Base-by-base conservation (phyloP, 2,888 invertebrate genomes). In the Trissolcus japonicus region DNA sequence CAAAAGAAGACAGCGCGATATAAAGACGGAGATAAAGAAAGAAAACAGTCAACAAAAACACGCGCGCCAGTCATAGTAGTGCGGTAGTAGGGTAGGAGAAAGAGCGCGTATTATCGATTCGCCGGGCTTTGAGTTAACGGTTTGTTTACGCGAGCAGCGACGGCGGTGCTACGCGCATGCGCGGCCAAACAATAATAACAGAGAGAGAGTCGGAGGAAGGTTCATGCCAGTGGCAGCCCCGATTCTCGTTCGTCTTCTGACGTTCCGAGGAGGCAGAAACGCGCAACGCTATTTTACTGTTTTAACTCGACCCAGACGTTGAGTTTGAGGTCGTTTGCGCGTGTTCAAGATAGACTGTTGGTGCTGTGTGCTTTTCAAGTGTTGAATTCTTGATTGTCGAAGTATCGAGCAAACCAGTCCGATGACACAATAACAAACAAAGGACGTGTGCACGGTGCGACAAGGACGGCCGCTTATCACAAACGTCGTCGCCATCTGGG, bases 161-260 rank as follows among this genome's bases (percentile, higher is more conserved):
- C 77, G 79, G 73, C 80, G 68, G 76, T 77, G 69, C 43, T 48
- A 54, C 56, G 86, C 89, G 88, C 89, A 87, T 88, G 89, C 88
- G 88, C 83, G 53, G 63, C 79, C 88, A 89, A 89, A 89, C 87
- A 89, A 88, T 88, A 88, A 88, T 87, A 88, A 86, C 83, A 86
- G 84, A 86, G 75, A 85, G 62, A 69, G 75, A 79, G 69, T 69
- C 25, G 14, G 78, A 81, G 77, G 81, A 82, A 81, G 80, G 79
- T 82, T 82, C 79, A 80, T 73, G 80, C 75, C 77, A 68, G 68
- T 78, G 78, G 76, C 62, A 71, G 78, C 76, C 76, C 67, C 78
- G 73, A 73, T 78, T 78, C 71, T 69, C 78, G 78, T 71, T 69
- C 76, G 78, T 78, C 78, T 71, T 80, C 69, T 73, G 71, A 76